Percentiles rank a stretch among this genome's conserved stretches.
Conservation (phyloP, 2,113 vertebrate species). For the Shinisaurus crocodilurus region DNA sequence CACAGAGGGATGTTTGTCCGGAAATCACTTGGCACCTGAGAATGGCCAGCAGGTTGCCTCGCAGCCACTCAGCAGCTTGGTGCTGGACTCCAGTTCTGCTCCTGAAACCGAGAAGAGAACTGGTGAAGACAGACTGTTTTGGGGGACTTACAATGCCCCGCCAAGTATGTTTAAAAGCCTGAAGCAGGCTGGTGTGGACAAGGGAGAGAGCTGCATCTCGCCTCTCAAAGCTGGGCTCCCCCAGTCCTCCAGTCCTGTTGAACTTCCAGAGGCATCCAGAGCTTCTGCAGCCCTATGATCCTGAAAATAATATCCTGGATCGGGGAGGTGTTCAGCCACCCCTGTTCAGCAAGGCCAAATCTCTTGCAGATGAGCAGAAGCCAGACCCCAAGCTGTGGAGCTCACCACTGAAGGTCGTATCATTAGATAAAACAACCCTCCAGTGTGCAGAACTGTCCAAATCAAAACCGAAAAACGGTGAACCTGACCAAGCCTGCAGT, state of each 20-base stretch:
- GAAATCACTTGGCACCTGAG: constrained; percentile 71
- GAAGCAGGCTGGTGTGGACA: constrained; percentile 68
- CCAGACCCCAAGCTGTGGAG: constrained; percentile 57
- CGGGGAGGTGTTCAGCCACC: constrained; percentile 68
- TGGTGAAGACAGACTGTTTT: constrained; percentile 59
- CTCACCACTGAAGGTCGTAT: constrained; percentile 68
- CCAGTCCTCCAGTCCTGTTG: constrained; percentile 78
- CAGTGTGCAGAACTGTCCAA: constrained; percentile 71
- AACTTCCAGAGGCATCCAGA: constrained; percentile 95
- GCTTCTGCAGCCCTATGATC: constrained; percentile 91
- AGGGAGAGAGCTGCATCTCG: constrained; percentile 72
- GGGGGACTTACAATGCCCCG: constrained; percentile 79
- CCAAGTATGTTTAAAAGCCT: constrained; percentile 67
- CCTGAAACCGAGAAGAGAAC: constrained; percentile 72
- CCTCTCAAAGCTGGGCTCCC: constrained; percentile 70
- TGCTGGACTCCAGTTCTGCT: constrained; percentile 74
- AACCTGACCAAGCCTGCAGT: constrained; percentile 68
- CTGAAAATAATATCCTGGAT: constrained; percentile 80
- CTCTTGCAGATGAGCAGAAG: constrained; percentile 64
- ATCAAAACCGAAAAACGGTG: constrained; percentile 59
- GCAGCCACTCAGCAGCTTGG: constrained; percentile 65
- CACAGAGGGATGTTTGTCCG: constrained; percentile 80
- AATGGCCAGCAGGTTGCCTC: constrained; percentile 72
- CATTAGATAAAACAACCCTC: constrained; percentile 41
- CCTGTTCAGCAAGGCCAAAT: constrained; percentile 63